Percentiles rank a stretch among this genome's conserved stretches.
phyloP scores from a whole-genome alignment of 2,113 vertebrate genomes.

The Alces alces region DNA sequence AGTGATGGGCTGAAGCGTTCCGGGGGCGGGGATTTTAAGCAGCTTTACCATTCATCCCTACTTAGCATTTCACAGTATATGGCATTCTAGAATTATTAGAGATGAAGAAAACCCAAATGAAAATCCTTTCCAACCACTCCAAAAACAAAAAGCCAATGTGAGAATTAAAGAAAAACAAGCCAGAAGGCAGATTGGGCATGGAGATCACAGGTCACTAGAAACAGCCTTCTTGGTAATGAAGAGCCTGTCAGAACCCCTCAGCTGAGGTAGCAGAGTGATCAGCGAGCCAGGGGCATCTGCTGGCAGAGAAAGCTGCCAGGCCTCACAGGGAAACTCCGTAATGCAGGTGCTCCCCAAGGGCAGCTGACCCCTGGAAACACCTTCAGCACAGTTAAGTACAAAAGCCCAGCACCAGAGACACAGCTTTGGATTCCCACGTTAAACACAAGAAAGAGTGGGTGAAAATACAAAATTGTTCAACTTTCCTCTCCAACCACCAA shows the following conservation, averaged over 20 bases:
- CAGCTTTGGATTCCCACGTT: neutral
- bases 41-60: conserved; percentile 51
- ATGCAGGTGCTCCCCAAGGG: neutral
- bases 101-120: conserved; percentile 36
- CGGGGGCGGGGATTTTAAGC: conserved; percentile 49
- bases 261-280: neutral
- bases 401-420: neutral
- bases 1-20: conserved; percentile 11
- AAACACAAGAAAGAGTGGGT: neutral
- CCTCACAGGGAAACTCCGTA: neutral
- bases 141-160: conserved; percentile 50
- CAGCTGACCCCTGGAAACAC: neutral
- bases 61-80: conserved; percentile 56
- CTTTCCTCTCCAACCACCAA: neutral
- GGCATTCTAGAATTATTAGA: conserved; percentile 59
- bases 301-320: neutral
- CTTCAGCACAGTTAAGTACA: neutral
- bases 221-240: neutral
- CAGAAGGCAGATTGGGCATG: neutral
- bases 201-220: neutral
- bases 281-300: neutral
- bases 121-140: conserved; percentile 31
- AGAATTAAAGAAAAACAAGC: conserved; percentile 35
- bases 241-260: neutral
- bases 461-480: neutral